These are phyloP conservation scores for Baryphthengus martii DNA, from an alignment of 2,113 vertebrate genomes.

Conservation along the genomic window DNA sequence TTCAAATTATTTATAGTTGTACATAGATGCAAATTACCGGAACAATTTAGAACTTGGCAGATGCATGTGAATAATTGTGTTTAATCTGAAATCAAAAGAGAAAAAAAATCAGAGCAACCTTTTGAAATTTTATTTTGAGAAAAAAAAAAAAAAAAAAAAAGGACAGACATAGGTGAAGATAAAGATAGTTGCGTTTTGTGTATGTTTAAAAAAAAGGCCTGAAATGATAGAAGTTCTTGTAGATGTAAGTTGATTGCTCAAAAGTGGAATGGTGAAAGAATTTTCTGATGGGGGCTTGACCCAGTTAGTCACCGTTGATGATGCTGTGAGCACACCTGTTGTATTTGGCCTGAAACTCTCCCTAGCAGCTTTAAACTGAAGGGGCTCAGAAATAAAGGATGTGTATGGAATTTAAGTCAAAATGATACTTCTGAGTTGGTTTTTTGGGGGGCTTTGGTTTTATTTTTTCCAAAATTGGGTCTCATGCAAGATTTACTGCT, in stretches of 20 bases:
- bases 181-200: background rate
- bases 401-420: background rate
- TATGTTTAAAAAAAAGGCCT: background rate
- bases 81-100: background rate
- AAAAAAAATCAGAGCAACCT: background rate
- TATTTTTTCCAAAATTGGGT: background rate
- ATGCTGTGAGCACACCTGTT: background rate
- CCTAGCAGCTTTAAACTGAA: background rate
- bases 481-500: background rate
- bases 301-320: background rate
- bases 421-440: background rate
- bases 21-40: background rate
- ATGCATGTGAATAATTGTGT: background rate
- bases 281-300: background rate
- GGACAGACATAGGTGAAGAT: background rate
- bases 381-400: background rate
- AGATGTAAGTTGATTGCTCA: background rate
- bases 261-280: background rate
- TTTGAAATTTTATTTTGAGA: background rate
- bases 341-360: background rate
- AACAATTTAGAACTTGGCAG: background rate
- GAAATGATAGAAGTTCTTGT: background rate
- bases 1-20: constrained; percentile 49
- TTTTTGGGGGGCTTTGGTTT: too few species aligned
- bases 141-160: background rate